A percentile compares a stretch with the other conserved stretches of the same genome.
phyloP scores from a whole-genome alignment of 2,888 invertebrate genomes.

The Seira sanloemensis region DNA sequence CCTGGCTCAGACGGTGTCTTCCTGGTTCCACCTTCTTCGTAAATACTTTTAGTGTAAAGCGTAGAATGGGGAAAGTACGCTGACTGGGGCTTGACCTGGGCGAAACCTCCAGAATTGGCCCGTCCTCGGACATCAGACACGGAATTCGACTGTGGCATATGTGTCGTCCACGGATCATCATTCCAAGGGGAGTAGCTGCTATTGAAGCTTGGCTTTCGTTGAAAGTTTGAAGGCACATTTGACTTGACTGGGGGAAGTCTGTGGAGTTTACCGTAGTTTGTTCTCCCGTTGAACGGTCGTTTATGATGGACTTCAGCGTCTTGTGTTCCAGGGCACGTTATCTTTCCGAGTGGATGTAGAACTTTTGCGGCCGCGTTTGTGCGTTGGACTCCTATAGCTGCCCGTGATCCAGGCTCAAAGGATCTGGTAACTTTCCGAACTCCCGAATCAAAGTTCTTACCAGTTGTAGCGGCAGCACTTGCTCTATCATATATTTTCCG shows the following conservation, averaged over 20 bases:
- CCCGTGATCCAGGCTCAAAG: no score
- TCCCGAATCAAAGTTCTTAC: no score
- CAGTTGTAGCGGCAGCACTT: no score
- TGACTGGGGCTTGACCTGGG: slow-evolving; percentile 35
- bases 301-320: slow-evolving; percentile 6
- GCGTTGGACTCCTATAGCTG: no score
- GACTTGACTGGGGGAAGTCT: slow-evolving; percentile 22
- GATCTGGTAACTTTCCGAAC: no score
- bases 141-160: slow-evolving; percentile 8
- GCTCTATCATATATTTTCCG: no score
- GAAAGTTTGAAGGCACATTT: not conserved
- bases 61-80: slow-evolving; percentile 49
- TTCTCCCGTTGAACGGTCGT: slow-evolving; percentile 42
- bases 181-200: not conserved
- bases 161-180: slow-evolving; percentile 19
- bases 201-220: not conserved
- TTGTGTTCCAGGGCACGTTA: no score
- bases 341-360: no score
- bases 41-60: slow-evolving; percentile 31
- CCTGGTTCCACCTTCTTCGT: slow-evolving; percentile 19
- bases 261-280: slow-evolving; percentile 43
- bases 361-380: no score
- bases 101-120: not conserved
- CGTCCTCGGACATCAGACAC: no score
- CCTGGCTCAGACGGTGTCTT: slow-evolving; percentile 39